These are phyloP conservation scores for Trinectes maculatus DNA, from an alignment of 2,113 vertebrate species.

Conservation along the genomic window DNA sequence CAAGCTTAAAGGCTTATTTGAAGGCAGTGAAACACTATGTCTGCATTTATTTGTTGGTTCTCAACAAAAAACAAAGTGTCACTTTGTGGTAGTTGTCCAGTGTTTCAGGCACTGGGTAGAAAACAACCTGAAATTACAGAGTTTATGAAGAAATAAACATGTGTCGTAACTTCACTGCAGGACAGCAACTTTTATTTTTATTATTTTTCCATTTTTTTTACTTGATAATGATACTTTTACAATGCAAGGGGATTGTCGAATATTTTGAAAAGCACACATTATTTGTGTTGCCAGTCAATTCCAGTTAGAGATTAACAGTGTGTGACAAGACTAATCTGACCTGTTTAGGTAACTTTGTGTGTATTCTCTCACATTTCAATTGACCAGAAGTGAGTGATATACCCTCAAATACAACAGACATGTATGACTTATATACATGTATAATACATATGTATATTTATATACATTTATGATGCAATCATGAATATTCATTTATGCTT, in stretches of 20 bases:
- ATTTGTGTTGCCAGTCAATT: too few species aligned
- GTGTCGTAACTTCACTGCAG: background rate
- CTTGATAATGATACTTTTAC: too few species aligned
- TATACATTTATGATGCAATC: too few species aligned
- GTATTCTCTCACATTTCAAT: constrained; percentile 7
- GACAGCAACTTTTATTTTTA: background rate
- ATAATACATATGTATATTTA: too few species aligned
- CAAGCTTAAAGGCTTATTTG: background rate
- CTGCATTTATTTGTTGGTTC: background rate
- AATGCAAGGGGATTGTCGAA: too few species aligned
- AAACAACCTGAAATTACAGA: background rate
- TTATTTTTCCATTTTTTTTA: too few species aligned
- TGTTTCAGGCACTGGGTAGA: background rate
- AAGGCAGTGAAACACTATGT: background rate
- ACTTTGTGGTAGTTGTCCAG: background rate
- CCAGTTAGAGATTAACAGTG: too few species aligned
- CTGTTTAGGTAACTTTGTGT: background rate
- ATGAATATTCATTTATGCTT: too few species aligned
- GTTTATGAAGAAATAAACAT: background rate
- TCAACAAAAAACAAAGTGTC: background rate
- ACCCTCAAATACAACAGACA: constrained; percentile 7
- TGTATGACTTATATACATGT: too few species aligned
- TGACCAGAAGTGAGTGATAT: background rate
- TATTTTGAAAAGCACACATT: too few species aligned
- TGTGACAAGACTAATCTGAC: background rate